phyloP scores from a whole-genome alignment of 1,140 invertebrate species.

The Eufriesea mexicana region DNA sequence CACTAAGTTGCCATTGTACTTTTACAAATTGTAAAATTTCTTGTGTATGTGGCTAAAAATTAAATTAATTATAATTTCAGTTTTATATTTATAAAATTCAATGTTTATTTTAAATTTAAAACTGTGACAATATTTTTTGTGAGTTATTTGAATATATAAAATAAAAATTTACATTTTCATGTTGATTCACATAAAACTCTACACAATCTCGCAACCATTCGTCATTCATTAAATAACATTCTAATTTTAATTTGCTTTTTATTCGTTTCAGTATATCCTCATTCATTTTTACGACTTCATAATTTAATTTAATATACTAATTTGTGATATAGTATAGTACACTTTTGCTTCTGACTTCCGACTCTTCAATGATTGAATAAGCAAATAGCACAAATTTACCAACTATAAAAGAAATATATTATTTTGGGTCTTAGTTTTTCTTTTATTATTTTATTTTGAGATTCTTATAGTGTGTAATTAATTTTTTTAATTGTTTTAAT shows the following conservation, averaged over 20 bases:
- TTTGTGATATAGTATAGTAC: neutral
- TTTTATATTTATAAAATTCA: neutral
- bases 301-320: too few species aligned
- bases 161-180: constrained; percentile 37
- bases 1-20: constrained; percentile 85
- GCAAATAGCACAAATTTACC: too few species aligned
- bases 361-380: too few species aligned
- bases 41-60: constrained; percentile 37
- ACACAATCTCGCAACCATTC: constrained; percentile 75
- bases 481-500: neutral
- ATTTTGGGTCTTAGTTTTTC: too few species aligned
- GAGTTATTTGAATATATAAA: neutral
- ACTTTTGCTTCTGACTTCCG: too few species aligned
- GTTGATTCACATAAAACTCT: constrained; percentile 67
- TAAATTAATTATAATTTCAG: constrained; percentile 16
- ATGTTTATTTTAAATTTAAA: neutral
- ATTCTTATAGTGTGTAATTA: neutral
- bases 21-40: constrained; percentile 76
- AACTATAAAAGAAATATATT: too few species aligned
- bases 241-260: constrained; percentile 59
- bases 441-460: too few species aligned
- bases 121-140: neutral
- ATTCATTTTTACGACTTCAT: constrained; percentile 53
- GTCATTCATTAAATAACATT: constrained; percentile 70
- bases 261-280: constrained; percentile 50